Evolutionary conservation across 2,797 vertebrate species (phyloP).

Genomic region (Geotrypetes seraphini): DNA sequence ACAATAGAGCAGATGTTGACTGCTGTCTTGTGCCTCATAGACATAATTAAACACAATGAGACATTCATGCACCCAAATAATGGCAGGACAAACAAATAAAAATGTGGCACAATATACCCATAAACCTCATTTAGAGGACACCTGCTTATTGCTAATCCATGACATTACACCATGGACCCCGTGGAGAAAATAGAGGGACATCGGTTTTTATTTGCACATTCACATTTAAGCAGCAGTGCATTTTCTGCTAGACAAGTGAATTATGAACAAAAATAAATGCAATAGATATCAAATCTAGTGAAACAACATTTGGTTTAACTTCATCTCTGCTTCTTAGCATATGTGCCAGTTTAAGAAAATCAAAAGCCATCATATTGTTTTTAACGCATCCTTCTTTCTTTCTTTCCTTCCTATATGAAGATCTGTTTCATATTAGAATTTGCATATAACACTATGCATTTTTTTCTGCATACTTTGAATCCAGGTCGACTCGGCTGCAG

Average conservation of each 20-base stretch:
- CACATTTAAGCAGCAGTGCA: not conserved
- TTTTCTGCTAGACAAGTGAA: too few relatives aligned
- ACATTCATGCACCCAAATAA: constrained; percentile 45
- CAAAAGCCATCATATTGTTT: not conserved
- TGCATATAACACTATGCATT: too few relatives aligned
- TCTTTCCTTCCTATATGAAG: too few relatives aligned
- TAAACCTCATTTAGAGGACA: constrained; percentile 36
- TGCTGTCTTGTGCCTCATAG: constrained; percentile 58
- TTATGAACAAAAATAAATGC: not conserved
- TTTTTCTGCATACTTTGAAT: too few relatives aligned
- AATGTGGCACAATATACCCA: constrained; percentile 29
- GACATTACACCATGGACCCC: constrained; percentile 16
- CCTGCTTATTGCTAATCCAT: constrained; percentile 31
- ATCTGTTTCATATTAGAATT: too few relatives aligned
- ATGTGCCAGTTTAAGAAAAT: not conserved
- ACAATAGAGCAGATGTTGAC: constrained; percentile 71
- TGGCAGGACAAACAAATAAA: constrained; percentile 47
- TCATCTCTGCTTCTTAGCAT: not conserved
- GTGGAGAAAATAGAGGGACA: not conserved
- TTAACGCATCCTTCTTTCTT: too few relatives aligned
- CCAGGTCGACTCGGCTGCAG: not conserved
- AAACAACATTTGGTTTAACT: not conserved
- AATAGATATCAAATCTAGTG: not conserved
- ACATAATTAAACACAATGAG: constrained; percentile 62
- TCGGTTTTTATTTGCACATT: constrained; percentile 4